Conservation (phyloP, 37 sponge, comb jelly and placozoan species). For the Dysidea cf. avara region DNA sequence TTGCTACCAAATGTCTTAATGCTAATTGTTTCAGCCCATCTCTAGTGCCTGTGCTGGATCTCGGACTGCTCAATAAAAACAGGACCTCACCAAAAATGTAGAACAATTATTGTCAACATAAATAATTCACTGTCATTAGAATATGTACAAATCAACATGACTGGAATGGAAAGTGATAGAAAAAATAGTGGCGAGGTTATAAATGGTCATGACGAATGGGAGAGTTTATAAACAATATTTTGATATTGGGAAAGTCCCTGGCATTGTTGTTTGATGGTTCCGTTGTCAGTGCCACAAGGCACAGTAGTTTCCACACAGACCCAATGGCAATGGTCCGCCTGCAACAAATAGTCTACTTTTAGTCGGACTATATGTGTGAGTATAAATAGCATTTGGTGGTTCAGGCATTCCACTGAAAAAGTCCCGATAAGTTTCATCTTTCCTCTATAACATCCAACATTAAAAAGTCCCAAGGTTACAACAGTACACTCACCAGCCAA, state of each 20-base stretch:
- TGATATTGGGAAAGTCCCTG: too few relatives aligned
- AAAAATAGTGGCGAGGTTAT: too few relatives aligned
- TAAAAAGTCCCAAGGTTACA: background rate
- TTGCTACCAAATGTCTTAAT: background rate
- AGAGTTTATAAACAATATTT: too few relatives aligned
- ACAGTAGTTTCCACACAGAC: slow-evolving; percentile 91
- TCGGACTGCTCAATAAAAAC: slow-evolving; percentile 22
- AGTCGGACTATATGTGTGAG: slow-evolving; percentile 89
- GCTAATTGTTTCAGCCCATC: slow-evolving; percentile 38
- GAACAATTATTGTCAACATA: too few relatives aligned
- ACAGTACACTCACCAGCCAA: slow-evolving; percentile 68
- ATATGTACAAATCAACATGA: too few relatives aligned
- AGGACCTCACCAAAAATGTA: too few relatives aligned
- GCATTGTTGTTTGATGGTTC: background rate
- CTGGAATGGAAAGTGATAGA: too few relatives aligned
- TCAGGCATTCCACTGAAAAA: slow-evolving; percentile 69
- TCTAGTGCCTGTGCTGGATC: slow-evolving; percentile 49
- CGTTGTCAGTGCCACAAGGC: slow-evolving; percentile 78
- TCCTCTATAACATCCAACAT: slow-evolving; percentile 38
- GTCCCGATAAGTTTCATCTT: slow-evolving; percentile 70
- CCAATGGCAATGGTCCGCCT: slow-evolving; percentile 90
- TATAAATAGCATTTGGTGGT: slow-evolving; percentile 86
- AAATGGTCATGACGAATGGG: too few relatives aligned
- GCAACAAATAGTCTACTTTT: slow-evolving; percentile 79
- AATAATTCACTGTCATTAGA: too few relatives aligned